Base-by-base conservation (phyloP, 1,140 invertebrate species). In the Goniozus legneri region DNA sequence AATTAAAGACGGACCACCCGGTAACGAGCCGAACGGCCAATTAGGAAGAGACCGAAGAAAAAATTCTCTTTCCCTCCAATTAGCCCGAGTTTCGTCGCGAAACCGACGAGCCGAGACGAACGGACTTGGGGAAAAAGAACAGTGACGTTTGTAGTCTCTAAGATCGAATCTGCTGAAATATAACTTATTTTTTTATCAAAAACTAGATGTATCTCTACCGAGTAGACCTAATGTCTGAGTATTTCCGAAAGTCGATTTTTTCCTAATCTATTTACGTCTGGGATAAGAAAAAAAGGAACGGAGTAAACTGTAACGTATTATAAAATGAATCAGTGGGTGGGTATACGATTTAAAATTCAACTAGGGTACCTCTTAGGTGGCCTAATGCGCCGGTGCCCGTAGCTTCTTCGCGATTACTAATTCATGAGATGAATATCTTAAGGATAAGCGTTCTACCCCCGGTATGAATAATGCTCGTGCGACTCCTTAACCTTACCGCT, bases 351-450 rank as follows among this genome's bases (percentile, higher is more conserved):
- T 54, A 42, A 54, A 40, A 53, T 53, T 51, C 49, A 36, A 37
- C 20, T 15, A 35, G 36, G 36, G 30, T 40, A 27, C 33, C 35
- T 48, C 31, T 16, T 15, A 48, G 22, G 22, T 50, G 38, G 34
- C 14, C 51, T 41, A 24, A 44, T 42, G 40, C 18, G 13, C 21
- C 22, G 16, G 30, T 21, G 12, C 24, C 24, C 6, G 7, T 35
- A 35, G 45, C 47, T 54, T 61, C 57, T 32, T 46, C 44, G 56
- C 58, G 54, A 64, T 65, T 59, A 65, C 62, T 65, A 68, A 70
- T 70, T 66, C 65, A 68, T 68, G 65, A 67, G 64, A 60, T 54
- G 64, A 67, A 67, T 65, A 65, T 65, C 65, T 65, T 62, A 60
- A 56, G 51, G 60, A 63, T 63, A 55, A 60, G 55, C 51, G 55